Percentiles rank a stretch among this genome's conserved stretches.
phyloP scores from a whole-genome alignment of 2,797 vertebrate genomes.

The Scolopax bukidnonensis region DNA sequence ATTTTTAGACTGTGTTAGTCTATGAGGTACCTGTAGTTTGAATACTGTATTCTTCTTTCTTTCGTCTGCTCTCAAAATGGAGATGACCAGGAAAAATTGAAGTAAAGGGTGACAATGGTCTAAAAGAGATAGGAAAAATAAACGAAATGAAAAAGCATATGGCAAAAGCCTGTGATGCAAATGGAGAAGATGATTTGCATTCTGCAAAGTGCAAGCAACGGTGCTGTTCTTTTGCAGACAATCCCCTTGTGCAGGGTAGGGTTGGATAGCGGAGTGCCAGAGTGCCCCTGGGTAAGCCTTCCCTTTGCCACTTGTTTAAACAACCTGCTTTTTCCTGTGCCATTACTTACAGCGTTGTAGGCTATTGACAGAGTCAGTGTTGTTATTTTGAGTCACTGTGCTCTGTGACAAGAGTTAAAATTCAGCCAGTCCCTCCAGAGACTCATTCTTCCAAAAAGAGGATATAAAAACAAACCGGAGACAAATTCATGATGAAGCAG shows the following conservation, averaged over 20 bases:
- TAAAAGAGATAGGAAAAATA: neutral
- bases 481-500: neutral
- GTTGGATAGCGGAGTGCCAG: neutral
- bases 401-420: neutral
- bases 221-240: neutral
- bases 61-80: neutral
- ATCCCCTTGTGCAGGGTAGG: neutral
- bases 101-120: neutral
- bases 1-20: neutral
- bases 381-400: constrained; percentile 1
- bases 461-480: neutral
- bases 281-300: neutral
- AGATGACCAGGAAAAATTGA: neutral
- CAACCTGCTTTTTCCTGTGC: neutral
- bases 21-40: neutral
- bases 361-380: neutral
- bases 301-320: neutral
- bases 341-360: neutral
- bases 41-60: neutral
- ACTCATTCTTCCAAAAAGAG: neutral
- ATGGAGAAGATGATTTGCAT: neutral
- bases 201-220: neutral
- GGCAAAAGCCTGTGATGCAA: neutral
- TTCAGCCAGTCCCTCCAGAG: neutral
- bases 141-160: neutral